Evolutionary conservation across 2,888 invertebrate genomes (phyloP).

Genomic region (Caenorhabditis doughertyi): DNA sequence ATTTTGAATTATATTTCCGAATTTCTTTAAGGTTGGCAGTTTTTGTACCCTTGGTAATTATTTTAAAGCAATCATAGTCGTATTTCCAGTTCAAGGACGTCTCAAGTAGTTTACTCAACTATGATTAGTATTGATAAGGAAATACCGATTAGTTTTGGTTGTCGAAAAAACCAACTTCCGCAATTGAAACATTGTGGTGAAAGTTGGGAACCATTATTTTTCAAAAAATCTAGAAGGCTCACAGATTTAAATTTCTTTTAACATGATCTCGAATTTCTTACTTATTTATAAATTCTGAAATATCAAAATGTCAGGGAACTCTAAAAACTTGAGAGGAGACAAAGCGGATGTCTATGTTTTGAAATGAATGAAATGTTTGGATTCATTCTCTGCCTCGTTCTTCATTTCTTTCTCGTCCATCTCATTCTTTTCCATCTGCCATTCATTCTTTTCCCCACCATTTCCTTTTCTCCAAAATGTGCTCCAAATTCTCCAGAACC

Average conservation of each 20-base stretch:
- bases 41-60: too few species aligned
- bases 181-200: neutral
- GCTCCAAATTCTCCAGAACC: constrained; percentile 32
- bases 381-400: constrained; percentile 9
- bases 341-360: constrained; percentile 42
- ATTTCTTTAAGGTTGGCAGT: too few species aligned
- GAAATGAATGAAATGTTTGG: constrained; percentile 45
- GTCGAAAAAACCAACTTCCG: neutral
- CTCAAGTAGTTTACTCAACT: neutral
- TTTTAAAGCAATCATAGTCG: too few species aligned
- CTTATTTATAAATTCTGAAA: neutral
- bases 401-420: constrained; percentile 8
- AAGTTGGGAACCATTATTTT: too few species aligned
- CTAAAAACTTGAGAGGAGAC: neutral
- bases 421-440: neutral
- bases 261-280: neutral
- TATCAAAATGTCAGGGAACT: too few species aligned
- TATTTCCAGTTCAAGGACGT: neutral
- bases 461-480: constrained; percentile 27
- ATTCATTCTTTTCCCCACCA: constrained; percentile 24
- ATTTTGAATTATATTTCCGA: too few species aligned
- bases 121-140: neutral
- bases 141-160: too few species aligned
- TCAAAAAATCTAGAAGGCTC: too few species aligned
- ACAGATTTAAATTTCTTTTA: too few species aligned